Evolutionary conservation across 2,888 invertebrate genomes (phyloP), one percentile per base, ranked within the genome.

Genomic region (Cryptophagus acutangulus): DNA sequence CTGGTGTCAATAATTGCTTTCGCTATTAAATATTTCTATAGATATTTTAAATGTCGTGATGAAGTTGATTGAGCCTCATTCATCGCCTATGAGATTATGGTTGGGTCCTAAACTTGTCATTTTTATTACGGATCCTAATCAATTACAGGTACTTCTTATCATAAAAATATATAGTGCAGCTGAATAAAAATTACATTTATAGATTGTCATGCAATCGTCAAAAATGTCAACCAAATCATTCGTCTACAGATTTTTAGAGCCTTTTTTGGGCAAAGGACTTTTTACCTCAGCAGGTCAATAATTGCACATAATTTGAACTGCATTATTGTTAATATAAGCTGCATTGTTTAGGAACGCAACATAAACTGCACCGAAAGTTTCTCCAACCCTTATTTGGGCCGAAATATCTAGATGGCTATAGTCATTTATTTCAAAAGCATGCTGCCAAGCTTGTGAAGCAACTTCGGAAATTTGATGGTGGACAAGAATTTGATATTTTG

Each of bases 211-310:
- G 45, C 51, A 50, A 20, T 52, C 52, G 1, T 41, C 51, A 13
- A 52, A 52, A 43, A 39, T 49, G 18, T 25, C 51, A 2, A 43
- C 44, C 12, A 54, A 54, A 30, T 44, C 50, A 6, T 45, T 43
- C 38, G 38, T 54, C 6, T 54, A 54, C 40, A 26, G 28, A 17
- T 52, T 51, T 39, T 37, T 54, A 29, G 45, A 49, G 26, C 50
- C 50, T n/a, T 54, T 54, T 30, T 39, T 54, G 41, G 54, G 54
- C n/a, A 26, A 51, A 41, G 54, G 52, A 9, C 29, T 54, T 26
- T 49, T 54, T 33, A 54, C 54, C n/a, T 46, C 51, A 14, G 34
- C 40, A 41, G 50, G 50, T 50, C 24, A 20, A 20, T 20, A 20
- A 20, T 20, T 20, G n/a, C n/a, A n/a, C 24, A 20, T 6, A 8